Evolutionary conservation across 2,888 invertebrate species (phyloP).

Genomic region (Drosophila multiciliata): DNA sequence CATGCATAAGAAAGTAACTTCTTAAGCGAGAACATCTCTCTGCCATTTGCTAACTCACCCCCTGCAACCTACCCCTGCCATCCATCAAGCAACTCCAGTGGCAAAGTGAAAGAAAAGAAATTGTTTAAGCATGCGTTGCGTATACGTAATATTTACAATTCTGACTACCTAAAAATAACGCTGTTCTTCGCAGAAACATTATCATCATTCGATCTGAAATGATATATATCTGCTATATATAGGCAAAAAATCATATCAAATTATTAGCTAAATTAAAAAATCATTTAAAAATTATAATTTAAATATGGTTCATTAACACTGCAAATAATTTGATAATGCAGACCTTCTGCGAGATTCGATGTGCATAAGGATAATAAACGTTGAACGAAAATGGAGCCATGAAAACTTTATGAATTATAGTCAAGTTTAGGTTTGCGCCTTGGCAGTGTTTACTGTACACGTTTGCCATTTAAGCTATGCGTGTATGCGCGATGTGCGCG

Average conservation of each 20-base stretch:
- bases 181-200: neutral
- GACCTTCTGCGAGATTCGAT: neutral
- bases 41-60: neutral
- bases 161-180: slow-evolving; percentile 14
- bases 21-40: slow-evolving; percentile 21
- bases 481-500: slow-evolving; percentile 11
- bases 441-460: slow-evolving; percentile 45
- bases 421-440: slow-evolving; percentile 8
- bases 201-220: neutral
- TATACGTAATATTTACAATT: slow-evolving; percentile 50
- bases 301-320: neutral
- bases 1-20: slow-evolving; percentile 66
- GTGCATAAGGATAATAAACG: neutral
- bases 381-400: neutral
- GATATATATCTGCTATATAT: neutral
- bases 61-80: neutral
- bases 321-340: neutral
- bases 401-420: neutral
- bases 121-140: slow-evolving; percentile 31
- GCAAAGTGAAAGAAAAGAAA: neutral
- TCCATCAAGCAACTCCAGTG: neutral
- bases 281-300: neutral
- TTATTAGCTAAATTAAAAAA: neutral
- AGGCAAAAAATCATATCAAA: neutral
- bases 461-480: slow-evolving; percentile 18